Conservation (phyloP, 2,113 vertebrate genomes). For the Passer domesticus region DNA sequence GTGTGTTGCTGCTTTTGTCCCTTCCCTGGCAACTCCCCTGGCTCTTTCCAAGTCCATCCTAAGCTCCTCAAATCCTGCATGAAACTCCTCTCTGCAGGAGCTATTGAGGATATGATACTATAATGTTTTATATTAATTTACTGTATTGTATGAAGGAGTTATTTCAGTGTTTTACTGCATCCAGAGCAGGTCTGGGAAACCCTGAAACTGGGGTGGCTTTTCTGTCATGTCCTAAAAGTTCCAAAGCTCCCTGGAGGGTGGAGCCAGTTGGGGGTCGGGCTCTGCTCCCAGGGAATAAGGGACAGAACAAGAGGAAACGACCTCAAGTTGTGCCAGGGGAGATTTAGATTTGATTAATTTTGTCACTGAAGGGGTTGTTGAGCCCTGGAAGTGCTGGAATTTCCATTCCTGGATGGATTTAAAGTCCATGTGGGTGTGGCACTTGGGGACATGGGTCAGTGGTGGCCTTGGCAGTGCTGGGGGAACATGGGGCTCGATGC, state of each 20-base stretch:
- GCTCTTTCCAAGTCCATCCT: background rate
- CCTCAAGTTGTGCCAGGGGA: background rate
- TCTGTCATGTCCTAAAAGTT: background rate
- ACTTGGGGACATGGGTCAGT: too few species aligned
- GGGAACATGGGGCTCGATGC: accelerated
- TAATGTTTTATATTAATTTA: background rate
- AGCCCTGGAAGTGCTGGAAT: background rate
- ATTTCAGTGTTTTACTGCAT: background rate
- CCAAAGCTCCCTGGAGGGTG: background rate
- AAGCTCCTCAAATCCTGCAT: background rate
- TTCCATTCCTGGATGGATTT: background rate
- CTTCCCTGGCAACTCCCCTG: background rate
- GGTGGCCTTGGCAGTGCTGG: background rate
- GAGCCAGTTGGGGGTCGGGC: accelerated
- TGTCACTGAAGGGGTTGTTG: background rate
- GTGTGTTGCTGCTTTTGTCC: background rate
- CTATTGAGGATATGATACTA: background rate
- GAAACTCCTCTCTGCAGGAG: background rate
- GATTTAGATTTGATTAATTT: background rate
- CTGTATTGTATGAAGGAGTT: background rate
- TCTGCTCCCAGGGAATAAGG: background rate
- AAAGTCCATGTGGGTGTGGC: accelerated
- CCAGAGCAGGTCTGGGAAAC: background rate
- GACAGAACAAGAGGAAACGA: background rate
- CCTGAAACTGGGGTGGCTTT: accelerated